Evolutionary conservation across 1,140 invertebrate genomes (phyloP), one percentile per base, ranked within the genome.

Genomic region (Polypedilum pembai): DNA sequence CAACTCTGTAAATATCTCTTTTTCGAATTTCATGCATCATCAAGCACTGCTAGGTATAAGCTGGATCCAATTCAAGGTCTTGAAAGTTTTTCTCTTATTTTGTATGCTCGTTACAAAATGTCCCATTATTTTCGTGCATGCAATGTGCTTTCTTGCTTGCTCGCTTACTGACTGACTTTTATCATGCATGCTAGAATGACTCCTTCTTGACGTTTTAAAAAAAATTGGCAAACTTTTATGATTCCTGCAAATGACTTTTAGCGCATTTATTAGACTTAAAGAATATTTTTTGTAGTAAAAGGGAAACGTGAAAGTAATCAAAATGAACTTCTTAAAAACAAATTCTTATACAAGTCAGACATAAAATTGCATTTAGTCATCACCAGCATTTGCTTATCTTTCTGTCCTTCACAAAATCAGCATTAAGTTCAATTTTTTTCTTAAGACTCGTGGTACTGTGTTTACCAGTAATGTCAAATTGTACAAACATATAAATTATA

Each of bases 31-130:
- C 20, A 69, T 69, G 65, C 65, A 69, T 69, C 65, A 69, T 21
- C 65, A 21, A 69, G 17, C 65, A 69, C 65, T 56, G 45, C n/a
- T n/a, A 15, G n/a, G 1, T 56, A n/a, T 56, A 56, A 56, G 65
- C 65, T 69, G 65, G 65, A 69, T 69, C 8, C 65, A 18, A 20
- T 69, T 69, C 65, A 69, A 69, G 65, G 65, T 69, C 65, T 69
- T 69, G 65, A 69, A 69, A 20, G 65, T 69, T 69, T 69, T 18
- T 18, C 7, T 69, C 10, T 69, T 69, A 18, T 56, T 12, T 56
- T 56, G n/a, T 45, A 10, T 45, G 41, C 41, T 45, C n/a, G n/a
- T 33, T 33, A 15, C n/a, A 17, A 56, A 69, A 69, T 69, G 65
- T 69, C 65, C 20, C 65, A 69, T 69, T 69, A 18, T 56, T 45